Base-by-base conservation (phyloP, 2,888 invertebrate genomes). In the Machimus atricapillus region DNA sequence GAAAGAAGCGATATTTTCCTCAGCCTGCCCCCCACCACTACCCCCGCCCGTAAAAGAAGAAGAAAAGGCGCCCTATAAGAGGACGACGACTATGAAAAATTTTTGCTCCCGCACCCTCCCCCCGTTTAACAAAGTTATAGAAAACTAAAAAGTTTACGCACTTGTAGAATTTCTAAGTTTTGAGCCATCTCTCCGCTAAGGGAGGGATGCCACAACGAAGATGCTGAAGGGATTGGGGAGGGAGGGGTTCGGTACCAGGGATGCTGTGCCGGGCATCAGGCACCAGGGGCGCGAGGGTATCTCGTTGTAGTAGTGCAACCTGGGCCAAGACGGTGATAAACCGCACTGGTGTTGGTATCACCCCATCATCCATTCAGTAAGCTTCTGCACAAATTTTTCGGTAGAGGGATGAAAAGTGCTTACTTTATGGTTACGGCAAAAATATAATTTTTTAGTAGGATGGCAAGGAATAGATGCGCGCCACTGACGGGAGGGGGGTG, bases 91-190 rank as follows among this genome's bases (percentile, higher is more conserved):
- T 73, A 85, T 85, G 85, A 85, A 85, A 85, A 85, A 85, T 85
- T 85, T n/a, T 56, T 73, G 40, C 74, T 43, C 85, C 85, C 40
- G 74, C 43, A 85, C 85, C 74, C 73, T 46, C 27, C 73, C 85
- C 27, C 19, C 85, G 9, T 85, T 85, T 88, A 88, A 88, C 88
- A 86, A 88, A 88, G 87, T 88, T 88, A 88, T 87, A 87, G 87
- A 87, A 88, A 88, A 88, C 88, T 88, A 88, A 88, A 88, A 88
- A 88, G 83, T 88, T 85, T 88, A 88, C 88, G 88, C 88, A 88
- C 88, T 88, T 88, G 88, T 87, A 87, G 87, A 88, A 87, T 87
- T 88, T 88, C 87, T 88, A 88, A 88, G 87, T 88, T 88, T 88
- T 76, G 58, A 85, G 27, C 58, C 74, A 79, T 85, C 66, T 40